phyloP scores from a whole-genome alignment of 2,113 vertebrate species.

The Psittacara wagleri region DNA sequence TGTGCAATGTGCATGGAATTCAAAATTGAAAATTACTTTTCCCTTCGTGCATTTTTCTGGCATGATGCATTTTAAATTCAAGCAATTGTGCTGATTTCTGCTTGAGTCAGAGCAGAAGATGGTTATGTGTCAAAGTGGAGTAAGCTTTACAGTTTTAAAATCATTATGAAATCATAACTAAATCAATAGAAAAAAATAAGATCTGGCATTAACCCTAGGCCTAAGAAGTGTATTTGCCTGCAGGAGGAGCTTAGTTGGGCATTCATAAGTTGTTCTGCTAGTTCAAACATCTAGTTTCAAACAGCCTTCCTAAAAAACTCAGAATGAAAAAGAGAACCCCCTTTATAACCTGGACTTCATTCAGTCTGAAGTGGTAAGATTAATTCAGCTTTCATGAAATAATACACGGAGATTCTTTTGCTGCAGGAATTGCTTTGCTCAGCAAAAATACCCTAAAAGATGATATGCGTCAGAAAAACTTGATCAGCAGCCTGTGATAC shows the following conservation, averaged over 20 bases:
- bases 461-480: background rate
- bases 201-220: background rate
- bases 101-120: background rate
- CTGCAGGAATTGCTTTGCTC: background rate
- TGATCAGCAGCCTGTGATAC: background rate
- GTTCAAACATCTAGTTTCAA: background rate
- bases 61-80: background rate
- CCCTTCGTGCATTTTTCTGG: background rate
- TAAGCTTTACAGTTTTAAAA: background rate
- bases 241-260: background rate
- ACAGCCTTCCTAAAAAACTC: background rate
- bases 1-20: background rate
- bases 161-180: background rate
- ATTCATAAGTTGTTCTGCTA: background rate
- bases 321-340: background rate
- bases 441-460: background rate
- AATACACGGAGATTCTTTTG: background rate
- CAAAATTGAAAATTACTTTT: background rate
- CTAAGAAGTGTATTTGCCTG: background rate
- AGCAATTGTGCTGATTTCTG: background rate
- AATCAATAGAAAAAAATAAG: background rate
- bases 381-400: background rate
- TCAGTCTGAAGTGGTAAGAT: background rate
- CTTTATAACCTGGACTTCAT: background rate
- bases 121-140: background rate